Evolutionary conservation across 1,140 invertebrate species (phyloP).

Genomic region (Pantala flavescens): DNA sequence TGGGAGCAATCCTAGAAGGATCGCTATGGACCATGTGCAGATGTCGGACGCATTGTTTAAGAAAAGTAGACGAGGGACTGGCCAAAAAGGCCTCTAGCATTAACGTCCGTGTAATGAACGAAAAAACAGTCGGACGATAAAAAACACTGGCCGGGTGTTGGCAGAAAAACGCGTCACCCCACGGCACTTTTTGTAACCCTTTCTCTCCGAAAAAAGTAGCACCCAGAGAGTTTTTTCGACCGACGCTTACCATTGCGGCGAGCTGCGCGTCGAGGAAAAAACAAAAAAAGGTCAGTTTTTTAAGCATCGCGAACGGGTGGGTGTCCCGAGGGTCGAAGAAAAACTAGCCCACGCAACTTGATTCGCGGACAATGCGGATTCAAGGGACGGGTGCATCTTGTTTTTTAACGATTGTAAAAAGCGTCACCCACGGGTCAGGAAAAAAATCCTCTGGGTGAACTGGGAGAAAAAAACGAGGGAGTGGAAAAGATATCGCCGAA

Average conservation of each 20-base stretch:
- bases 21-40: too few relatives aligned
- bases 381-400: not conserved
- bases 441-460: not conserved
- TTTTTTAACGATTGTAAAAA: not conserved
- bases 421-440: not conserved
- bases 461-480: too few relatives aligned
- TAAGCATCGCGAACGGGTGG: not conserved
- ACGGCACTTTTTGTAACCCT: too few relatives aligned
- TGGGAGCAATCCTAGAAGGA: too few relatives aligned
- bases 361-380: not conserved
- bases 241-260: too few relatives aligned
- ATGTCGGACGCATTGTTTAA: too few relatives aligned
- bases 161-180: not conserved
- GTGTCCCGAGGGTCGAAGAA: not conserved
- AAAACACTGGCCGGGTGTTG: not conserved
- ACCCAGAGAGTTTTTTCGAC: too few relatives aligned
- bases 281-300: slow-evolving; percentile 7
- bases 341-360: not conserved
- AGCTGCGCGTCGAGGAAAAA: not conserved
- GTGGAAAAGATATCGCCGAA: not conserved
- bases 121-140: not conserved
- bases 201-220: too few relatives aligned
- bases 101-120: not conserved
- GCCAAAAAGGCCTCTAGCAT: not conserved
- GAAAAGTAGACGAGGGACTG: not conserved